Evolutionary conservation across 2,888 invertebrate genomes (phyloP).

Genomic region (Drosophila buzzatii): DNA sequence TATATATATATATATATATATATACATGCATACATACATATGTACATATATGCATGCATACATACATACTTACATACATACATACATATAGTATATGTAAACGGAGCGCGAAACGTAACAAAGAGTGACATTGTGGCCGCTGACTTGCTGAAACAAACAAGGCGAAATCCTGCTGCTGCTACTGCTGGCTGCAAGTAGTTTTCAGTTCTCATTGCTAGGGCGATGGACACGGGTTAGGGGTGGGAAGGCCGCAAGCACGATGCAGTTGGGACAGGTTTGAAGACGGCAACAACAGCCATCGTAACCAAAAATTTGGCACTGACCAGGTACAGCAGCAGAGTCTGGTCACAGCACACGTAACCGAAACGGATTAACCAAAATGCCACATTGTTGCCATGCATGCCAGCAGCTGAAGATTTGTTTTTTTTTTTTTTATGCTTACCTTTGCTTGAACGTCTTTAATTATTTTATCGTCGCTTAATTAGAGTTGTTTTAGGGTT

Average conservation of each 20-base stretch:
- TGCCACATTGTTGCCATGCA: slow-evolving; percentile 68
- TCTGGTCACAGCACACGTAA: slow-evolving; percentile 41
- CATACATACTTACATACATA: slow-evolving; percentile 12
- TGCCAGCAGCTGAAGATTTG: slow-evolving; percentile 30
- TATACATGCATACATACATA: slow-evolving; percentile 20
- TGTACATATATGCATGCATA: slow-evolving; percentile 7
- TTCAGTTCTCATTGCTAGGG: slow-evolving; percentile 51
- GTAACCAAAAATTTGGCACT: slow-evolving; percentile 69
- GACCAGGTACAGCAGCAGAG: slow-evolving; percentile 72
- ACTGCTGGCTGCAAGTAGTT: slow-evolving; percentile 58
- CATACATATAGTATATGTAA: slow-evolving; percentile 59
- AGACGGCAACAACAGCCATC: slow-evolving; percentile 38
- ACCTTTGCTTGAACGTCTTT: slow-evolving; percentile 49
- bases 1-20: too few species aligned
- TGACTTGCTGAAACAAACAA: slow-evolving; percentile 71
- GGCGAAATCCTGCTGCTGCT: slow-evolving; percentile 76
- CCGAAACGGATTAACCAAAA: slow-evolving; percentile 64
- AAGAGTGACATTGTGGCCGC: slow-evolving; percentile 61
- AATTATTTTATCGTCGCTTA: slow-evolving; percentile 24
- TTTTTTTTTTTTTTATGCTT: slow-evolving; percentile 55
- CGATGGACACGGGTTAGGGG: slow-evolving; percentile 42
- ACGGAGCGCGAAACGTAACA: slow-evolving; percentile 73
- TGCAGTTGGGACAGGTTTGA: slow-evolving; percentile 79
- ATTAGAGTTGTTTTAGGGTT: slow-evolving; percentile 40
- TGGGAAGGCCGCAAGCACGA: slow-evolving; percentile 71